Evolutionary conservation across 2,113 vertebrate species (phyloP).

Genomic region (Rhinopithecus roxellana): DNA sequence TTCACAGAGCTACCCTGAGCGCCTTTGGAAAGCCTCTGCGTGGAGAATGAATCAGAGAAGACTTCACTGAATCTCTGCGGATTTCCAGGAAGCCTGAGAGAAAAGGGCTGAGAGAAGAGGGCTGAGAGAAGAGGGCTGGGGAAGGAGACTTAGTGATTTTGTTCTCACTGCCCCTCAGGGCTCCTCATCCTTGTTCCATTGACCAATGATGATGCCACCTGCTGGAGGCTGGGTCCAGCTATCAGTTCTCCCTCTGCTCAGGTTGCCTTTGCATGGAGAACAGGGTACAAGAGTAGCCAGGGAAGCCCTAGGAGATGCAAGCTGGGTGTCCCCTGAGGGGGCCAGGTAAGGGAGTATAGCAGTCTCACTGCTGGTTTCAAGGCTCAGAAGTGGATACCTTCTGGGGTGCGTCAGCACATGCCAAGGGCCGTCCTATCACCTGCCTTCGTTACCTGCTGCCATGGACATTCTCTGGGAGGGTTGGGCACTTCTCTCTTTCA

Average conservation of each 20-base stretch:
- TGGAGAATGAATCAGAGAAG: neutral
- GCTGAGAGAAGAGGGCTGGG: neutral
- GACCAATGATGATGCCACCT: neutral
- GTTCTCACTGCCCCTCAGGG: neutral
- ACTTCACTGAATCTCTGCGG: neutral
- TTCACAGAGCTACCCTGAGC: neutral
- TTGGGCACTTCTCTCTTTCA: neutral
- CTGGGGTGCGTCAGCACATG: neutral
- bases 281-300: neutral
- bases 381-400: neutral
- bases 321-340: neutral
- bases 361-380: neutral
- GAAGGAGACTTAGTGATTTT: neutral
- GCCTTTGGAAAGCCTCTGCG: neutral
- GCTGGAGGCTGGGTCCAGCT: neutral
- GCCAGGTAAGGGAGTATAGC: neutral
- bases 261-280: neutral
- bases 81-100: neutral
- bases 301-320: neutral
- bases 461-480: neutral
- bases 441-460: neutral
- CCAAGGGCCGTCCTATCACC: neutral
- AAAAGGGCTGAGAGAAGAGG: neutral
- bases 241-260: neutral
- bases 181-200: neutral